phyloP scores from a whole-genome alignment of 2,888 invertebrate genomes.

The Junonia oenone region DNA sequence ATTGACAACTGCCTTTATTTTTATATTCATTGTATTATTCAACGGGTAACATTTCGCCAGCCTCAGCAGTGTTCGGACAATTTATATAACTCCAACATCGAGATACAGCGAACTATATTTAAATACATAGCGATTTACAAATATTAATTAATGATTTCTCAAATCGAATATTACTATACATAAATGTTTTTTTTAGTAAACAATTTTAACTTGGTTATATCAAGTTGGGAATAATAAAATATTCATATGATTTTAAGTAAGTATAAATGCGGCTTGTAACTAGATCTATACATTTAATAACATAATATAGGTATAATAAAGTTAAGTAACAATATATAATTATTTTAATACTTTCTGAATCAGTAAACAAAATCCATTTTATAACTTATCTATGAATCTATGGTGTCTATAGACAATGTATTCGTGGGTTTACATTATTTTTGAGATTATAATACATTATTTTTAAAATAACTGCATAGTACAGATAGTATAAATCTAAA shows the following conservation, averaged over 20 bases:
- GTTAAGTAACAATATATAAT: too few relatives aligned
- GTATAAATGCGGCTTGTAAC: neutral
- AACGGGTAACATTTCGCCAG: constrained; percentile 65
- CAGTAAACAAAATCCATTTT: too few relatives aligned
- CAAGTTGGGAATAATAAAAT: neutral
- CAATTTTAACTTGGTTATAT: neutral
- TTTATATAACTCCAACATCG: constrained; percentile 13
- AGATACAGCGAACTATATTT: constrained; percentile 16
- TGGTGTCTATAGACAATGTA: too few relatives aligned
- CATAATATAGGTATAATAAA: too few relatives aligned
- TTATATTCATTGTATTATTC: constrained; percentile 37
- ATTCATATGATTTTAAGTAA: neutral
- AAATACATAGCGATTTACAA: constrained; percentile 6
- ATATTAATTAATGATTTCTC: constrained; percentile 10
- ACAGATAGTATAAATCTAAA: neutral
- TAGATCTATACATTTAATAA: neutral
- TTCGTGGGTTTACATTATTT: too few relatives aligned
- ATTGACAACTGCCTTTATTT: constrained; percentile 69
- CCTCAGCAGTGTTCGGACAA: constrained; percentile 54
- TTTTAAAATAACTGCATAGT: neutral
- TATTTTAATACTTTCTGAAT: too few relatives aligned
- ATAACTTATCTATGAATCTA: too few relatives aligned
- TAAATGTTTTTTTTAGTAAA: neutral
- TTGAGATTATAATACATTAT: too few relatives aligned
- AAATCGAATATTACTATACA: neutral